These are phyloP conservation scores for Caenorhabditis sp. DNA, from an alignment of 2,888 invertebrate species.

Conservation along the genomic window DNA sequence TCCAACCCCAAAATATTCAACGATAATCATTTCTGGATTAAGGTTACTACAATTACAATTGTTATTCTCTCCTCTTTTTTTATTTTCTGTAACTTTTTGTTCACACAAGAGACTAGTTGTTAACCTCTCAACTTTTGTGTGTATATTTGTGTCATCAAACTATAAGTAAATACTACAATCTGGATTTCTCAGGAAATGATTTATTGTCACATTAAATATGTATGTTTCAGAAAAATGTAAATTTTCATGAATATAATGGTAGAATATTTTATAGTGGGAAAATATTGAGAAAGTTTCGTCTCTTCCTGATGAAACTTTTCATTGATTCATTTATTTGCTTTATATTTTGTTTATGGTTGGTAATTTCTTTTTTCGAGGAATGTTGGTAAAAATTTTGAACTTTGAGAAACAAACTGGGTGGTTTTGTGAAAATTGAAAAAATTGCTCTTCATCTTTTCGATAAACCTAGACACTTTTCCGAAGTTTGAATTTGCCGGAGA, in stretches of 20 bases:
- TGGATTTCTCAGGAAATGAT: neutral
- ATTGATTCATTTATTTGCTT: neutral
- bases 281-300: neutral
- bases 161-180: neutral
- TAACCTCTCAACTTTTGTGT: neutral
- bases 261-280: neutral
- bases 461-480: no score
- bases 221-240: no score
- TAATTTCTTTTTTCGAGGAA: neutral
- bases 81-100: neutral
- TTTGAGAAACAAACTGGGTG: no score
- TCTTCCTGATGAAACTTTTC: neutral
- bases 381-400: no score
- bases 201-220: neutral
- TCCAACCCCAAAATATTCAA: neutral
- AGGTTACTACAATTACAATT: neutral
- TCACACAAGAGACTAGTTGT: neutral
- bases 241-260: neutral
- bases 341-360: neutral
- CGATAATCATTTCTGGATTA: neutral
- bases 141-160: neutral
- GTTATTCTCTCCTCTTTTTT: no score
- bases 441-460: no score
- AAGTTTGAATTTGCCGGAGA: no score
- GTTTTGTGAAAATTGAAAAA: no score